Base-by-base conservation (phyloP, 2,797 vertebrate genomes). In the Cyclura pinguis region DNA sequence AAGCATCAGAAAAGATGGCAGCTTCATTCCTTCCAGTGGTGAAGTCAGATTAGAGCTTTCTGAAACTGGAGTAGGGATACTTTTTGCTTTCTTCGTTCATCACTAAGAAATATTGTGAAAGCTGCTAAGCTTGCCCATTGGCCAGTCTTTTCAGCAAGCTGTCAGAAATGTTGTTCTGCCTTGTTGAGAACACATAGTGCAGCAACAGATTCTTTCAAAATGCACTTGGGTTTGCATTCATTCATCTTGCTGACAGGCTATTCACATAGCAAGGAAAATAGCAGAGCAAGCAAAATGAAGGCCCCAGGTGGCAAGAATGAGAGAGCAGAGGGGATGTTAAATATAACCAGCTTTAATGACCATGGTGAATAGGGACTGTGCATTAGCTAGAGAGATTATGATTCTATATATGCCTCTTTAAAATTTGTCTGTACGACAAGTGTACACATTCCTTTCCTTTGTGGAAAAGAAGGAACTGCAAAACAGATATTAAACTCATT, bases 161-260 rank as follows among this genome's bases (percentile, higher is more conserved):
- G 89, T 94, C 78, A 50, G 88, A 84, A 94, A 95, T 88, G n/a
- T 69, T 93, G 67, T 93, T 93, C 57, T 27, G 29, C 0, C 1
- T 42, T 88, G 20, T 72, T 93, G 67, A 94, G 91, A 94, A 81
- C 62, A 4, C 13, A 78, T 85, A 93, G 74, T 93, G 73, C 80
- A 86, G 50, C n/a, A 80, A 57, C 89, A 91, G 22, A 86, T 89
- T 77, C 88, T 92, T 94, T 91, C 88, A 59, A 89, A 87, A 93
- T 76, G 80, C 84, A 62, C 47, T 85, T 59, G 86, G 64, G 74
- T 35, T 90, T 91, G 76, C 0, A 0, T n/a, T 92, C 86, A 87
- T 94, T 93, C 69, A 81, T 95, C 93, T 94, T 94, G 80, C 91
- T 95, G 93, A 92, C 92, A 94, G 85, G 83, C 85, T 76, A 57